These are phyloP conservation scores for Pollachius pollachius DNA, from an alignment of 2,113 vertebrate genomes.

Conservation along the genomic window DNA sequence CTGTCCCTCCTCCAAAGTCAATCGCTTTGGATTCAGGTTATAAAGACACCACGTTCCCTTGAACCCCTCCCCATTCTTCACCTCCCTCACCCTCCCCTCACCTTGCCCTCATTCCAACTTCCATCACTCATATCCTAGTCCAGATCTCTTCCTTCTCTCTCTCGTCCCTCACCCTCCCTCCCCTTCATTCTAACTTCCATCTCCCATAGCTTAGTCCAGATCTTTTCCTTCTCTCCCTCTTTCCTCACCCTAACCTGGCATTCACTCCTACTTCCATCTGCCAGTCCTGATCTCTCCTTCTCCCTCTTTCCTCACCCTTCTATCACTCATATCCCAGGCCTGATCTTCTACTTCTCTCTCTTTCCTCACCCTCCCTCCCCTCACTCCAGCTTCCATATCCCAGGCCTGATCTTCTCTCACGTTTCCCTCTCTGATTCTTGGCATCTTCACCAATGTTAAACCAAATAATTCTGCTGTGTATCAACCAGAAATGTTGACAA, in stretches of 20 bases:
- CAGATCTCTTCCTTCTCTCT: neutral
- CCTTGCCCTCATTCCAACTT: neutral
- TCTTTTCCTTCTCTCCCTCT: neutral
- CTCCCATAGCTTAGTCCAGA: neutral
- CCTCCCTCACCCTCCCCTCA: neutral
- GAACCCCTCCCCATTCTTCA: neutral
- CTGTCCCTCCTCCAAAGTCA: conserved; percentile 94
- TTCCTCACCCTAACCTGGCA: neutral
- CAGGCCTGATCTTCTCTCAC: neutral
- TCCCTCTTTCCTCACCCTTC: neutral
- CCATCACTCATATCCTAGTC: neutral
- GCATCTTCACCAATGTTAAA: no score
- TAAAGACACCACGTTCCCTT: neutral
- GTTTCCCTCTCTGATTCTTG: no score
- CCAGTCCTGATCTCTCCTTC: neutral
- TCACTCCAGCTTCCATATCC: neutral
- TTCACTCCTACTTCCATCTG: neutral
- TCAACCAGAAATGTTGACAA: neutral
- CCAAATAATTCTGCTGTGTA: neutral
- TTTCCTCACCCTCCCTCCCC: neutral
- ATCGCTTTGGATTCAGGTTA: conserved; percentile 93
- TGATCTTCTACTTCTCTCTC: neutral
- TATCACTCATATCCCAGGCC: no score
- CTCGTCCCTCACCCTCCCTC: neutral
- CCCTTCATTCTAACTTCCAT: neutral